These are phyloP conservation scores for Merluccius polli DNA, from an alignment of 2,797 vertebrate species.

Conservation along the genomic window DNA sequence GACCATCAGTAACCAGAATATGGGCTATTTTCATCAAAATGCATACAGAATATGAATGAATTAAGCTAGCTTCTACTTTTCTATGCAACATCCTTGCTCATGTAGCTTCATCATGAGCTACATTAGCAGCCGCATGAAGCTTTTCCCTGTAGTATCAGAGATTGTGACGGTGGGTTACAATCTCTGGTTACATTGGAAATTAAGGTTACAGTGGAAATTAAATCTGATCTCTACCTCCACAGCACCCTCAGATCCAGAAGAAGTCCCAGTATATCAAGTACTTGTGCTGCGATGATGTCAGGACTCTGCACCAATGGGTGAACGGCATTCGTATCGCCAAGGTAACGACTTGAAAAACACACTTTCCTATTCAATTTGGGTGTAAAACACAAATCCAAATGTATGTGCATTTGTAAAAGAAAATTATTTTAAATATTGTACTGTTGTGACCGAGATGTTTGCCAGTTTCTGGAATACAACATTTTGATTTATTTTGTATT, in stretches of 20 bases:
- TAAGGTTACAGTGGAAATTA: too few species aligned
- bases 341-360: constrained; percentile 59
- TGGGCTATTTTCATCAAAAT: too few species aligned
- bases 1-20: too few species aligned
- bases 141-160: background rate
- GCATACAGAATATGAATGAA: too few species aligned
- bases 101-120: background rate
- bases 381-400: background rate
- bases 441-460: background rate
- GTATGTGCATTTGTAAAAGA: background rate
- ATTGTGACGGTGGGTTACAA: background rate
- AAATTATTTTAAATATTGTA: background rate
- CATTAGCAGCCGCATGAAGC: background rate
- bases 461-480: background rate
- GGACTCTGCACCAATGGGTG: constrained; percentile 97
- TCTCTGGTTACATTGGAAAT: background rate
- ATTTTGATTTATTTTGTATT: background rate
- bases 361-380: background rate
- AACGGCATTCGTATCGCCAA: constrained; percentile 96
- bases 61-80: background rate
- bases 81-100: background rate
- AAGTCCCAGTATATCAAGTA: constrained; percentile 99
- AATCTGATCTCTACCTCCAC: constrained; percentile 19
- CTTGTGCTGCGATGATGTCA: constrained; percentile 92
- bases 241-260: constrained; percentile 99